Evolutionary conservation across 2,888 invertebrate genomes (phyloP), one percentile per base, ranked within the genome.

Genomic region (Melanchra persicariae): DNA sequence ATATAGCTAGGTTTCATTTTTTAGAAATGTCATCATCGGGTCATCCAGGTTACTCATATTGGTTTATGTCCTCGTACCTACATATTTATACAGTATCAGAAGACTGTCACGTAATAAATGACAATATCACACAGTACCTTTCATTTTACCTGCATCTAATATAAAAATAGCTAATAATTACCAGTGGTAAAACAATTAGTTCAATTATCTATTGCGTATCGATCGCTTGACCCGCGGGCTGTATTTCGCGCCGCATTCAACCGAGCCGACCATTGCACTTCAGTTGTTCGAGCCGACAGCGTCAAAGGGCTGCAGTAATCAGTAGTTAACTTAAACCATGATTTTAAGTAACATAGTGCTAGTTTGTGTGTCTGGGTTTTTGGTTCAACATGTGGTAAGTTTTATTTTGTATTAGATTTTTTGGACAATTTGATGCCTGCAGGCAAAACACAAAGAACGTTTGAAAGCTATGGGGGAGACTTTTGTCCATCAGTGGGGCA

Each of bases 311-410:
- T 74, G 70, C 70, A 64, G 19, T 57, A 55, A n/a, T 40, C 51
- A 65, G 57, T 47, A 22, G 51, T 73, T 34, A 63, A 76, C 4
- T 52, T 24, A 34, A 60, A 77, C 51, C 40, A 82, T 85, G 82
- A 59, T 71, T 79, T 70, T 69, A 26, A 68, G 54, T 62, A 70
- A 70, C 22, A 24, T 71, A 30, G 64, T 74, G 26, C 22, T 74
- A 8, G 10, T 75, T 55, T 82, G 49, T 69, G 58, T 71, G 54
- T 52, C 57, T 1, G 49, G 51, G 2, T 54, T 64, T 47, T 51
- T 68, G 15, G 9, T 82, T 26, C 58, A 62, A 40, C 55, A 52
- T 67, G 66, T 52, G 62, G 82, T 86, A 49, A 77, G 84, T 84
- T 70, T 40, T 17, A 47, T 51, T 37, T n/a, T 80, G 17, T 19